These are phyloP conservation scores for Drosophila novamexicana DNA, from an alignment of 1,140 invertebrate genomes.

Conservation along the genomic window DNA sequence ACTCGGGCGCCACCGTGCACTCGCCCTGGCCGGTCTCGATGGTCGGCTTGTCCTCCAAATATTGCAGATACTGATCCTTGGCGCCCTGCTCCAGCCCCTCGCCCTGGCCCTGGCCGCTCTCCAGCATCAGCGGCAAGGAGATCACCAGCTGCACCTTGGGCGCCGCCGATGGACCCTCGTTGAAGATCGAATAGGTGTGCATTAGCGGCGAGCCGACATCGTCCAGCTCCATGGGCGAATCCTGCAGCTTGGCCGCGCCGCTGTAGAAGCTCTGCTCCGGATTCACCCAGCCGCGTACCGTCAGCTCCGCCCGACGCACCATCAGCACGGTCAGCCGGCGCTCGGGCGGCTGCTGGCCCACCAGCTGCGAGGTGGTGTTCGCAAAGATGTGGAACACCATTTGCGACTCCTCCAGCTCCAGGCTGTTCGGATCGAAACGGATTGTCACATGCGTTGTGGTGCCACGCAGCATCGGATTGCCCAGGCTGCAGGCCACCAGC, in stretches of 20 bases:
- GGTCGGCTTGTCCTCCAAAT: slow-evolving; percentile 92
- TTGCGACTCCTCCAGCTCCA: slow-evolving; percentile 89
- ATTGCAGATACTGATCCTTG: slow-evolving; percentile 95
- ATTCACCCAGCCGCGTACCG: slow-evolving; percentile 89
- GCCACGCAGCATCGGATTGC: slow-evolving; percentile 92
- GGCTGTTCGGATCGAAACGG: slow-evolving; percentile 91
- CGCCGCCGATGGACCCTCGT: slow-evolving; percentile 94
- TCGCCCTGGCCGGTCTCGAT: slow-evolving; percentile 89
- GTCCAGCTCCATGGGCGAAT: slow-evolving; percentile 92
- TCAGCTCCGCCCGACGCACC: slow-evolving; percentile 92
- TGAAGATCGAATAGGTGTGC: slow-evolving; percentile 94
- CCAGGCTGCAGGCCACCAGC: slow-evolving; percentile 91
- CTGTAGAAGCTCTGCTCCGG: slow-evolving; percentile 94
- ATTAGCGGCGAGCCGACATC: slow-evolving; percentile 93
- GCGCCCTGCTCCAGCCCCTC: slow-evolving; percentile 49
- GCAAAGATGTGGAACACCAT: slow-evolving; percentile 90
- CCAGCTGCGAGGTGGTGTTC: slow-evolving; percentile 94
- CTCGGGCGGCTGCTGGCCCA: slow-evolving; percentile 85
- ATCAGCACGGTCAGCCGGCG: slow-evolving; percentile 88
- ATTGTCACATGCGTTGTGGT: slow-evolving; percentile 87
- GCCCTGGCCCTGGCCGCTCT: slow-evolving; percentile 88
- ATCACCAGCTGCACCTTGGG: slow-evolving; percentile 91
- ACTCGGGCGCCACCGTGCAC: slow-evolving; percentile 86
- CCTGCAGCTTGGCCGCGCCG: slow-evolving; percentile 90
- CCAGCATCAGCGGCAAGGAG: slow-evolving; percentile 95